These are phyloP conservation scores for Nyctalus aviator DNA, from an alignment of 2,797 vertebrate genomes.

Conservation along the genomic window DNA sequence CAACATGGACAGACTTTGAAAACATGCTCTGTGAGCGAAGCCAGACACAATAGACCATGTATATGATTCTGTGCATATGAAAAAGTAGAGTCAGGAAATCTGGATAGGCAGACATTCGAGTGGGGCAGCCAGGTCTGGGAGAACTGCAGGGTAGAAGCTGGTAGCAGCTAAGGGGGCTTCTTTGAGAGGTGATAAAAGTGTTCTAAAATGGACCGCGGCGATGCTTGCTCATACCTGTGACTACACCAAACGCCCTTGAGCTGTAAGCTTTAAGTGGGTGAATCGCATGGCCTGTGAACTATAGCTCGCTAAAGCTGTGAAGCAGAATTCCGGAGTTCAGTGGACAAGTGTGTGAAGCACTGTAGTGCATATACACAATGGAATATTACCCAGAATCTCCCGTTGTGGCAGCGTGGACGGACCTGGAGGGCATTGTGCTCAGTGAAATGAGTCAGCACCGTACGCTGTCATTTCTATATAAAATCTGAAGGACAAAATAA, in stretches of 20 bases:
- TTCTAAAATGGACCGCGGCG: neutral
- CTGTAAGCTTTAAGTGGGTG: neutral
- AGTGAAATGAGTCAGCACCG: neutral
- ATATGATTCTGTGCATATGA: neutral
- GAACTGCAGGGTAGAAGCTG: rapidly evolving
- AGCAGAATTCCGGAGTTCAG: neutral
- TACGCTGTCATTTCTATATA: neutral
- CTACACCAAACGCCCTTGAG: neutral
- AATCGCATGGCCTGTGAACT: neutral
- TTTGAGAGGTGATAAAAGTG: neutral
- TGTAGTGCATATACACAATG: neutral
- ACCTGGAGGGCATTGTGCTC: neutral
- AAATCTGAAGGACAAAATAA: neutral
- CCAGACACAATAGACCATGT: neutral
- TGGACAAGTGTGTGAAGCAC: neutral
- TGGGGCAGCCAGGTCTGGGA: neutral
- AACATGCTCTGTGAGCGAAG: neutral
- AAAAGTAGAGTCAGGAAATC: neutral
- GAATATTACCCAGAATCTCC: neutral
- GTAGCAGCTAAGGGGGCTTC: neutral
- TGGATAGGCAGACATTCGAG: neutral
- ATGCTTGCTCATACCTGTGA: neutral
- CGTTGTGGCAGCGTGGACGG: neutral
- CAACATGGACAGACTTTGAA: rapidly evolving
- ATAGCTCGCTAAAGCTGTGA: neutral